phyloP scores from a whole-genome alignment of 2,113 vertebrate species.

The Capra hircus region DNA sequence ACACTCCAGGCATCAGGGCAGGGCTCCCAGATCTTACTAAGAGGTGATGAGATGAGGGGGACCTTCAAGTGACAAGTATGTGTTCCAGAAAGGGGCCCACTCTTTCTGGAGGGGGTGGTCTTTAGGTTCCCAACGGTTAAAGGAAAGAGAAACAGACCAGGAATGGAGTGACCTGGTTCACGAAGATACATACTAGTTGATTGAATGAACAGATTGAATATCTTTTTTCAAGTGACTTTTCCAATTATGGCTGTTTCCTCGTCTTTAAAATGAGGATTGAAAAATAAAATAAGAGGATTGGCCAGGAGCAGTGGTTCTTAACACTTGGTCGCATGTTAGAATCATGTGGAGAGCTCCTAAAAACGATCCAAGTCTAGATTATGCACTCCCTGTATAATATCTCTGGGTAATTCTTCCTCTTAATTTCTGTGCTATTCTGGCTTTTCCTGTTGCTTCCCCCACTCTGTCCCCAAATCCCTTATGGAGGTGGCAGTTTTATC shows the following conservation, averaged over 20 bases:
- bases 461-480: background rate
- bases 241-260: background rate
- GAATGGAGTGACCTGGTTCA: background rate
- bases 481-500: background rate
- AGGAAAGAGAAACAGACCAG: background rate
- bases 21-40: background rate
- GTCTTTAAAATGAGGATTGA: background rate
- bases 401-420: background rate
- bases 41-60: background rate
- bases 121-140: background rate
- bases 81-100: background rate
- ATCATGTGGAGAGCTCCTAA: background rate
- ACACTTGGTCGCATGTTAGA: background rate
- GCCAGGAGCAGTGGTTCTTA: background rate
- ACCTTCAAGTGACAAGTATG: background rate
- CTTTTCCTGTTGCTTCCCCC: background rate
- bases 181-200: background rate
- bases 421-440: background rate
- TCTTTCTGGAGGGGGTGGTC: background rate
- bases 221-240: background rate
- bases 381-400: background rate
- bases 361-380: background rate
- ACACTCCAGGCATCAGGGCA: background rate
- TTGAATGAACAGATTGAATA: background rate
- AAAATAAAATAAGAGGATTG: background rate